These are phyloP conservation scores for Hipparchia sbordonii DNA, from an alignment of 2,888 invertebrate species.

Conservation along the genomic window DNA sequence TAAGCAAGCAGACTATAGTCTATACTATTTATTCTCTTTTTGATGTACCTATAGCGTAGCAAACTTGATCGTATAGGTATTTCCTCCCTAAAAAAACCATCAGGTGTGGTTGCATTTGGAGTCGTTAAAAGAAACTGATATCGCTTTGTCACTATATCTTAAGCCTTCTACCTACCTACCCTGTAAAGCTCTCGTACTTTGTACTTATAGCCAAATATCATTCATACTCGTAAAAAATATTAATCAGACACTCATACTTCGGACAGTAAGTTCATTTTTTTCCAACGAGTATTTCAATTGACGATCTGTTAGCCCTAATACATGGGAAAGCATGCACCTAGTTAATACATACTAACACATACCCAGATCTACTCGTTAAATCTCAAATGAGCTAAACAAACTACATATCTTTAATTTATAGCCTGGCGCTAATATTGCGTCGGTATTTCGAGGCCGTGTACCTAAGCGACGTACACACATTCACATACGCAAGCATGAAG, in stretches of 20 bases:
- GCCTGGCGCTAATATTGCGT: constrained; percentile 12
- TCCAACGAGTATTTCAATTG: not conserved
- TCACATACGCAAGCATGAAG: not conserved
- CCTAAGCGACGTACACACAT: constrained; percentile 5
- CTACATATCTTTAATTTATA: constrained; percentile 27
- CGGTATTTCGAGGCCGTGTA: constrained; percentile 8
- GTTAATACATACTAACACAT: not conserved
- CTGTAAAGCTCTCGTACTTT: too few species aligned
- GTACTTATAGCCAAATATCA: too few species aligned
- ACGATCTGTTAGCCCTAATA: not conserved
- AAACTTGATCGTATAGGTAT: too few species aligned
- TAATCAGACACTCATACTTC: not conserved
- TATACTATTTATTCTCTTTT: too few species aligned
- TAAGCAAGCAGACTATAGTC: too few species aligned
- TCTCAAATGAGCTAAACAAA: constrained; percentile 35
- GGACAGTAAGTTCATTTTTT: not conserved
- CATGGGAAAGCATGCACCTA: not conserved
- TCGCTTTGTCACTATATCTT: too few species aligned
- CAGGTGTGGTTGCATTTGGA: too few species aligned
- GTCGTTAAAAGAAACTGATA: too few species aligned
- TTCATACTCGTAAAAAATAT: too few species aligned
- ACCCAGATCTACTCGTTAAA: constrained; percentile 32
- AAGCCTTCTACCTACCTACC: too few species aligned
- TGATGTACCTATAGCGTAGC: too few species aligned
- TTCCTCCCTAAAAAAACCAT: too few species aligned